phyloP scores from a whole-genome alignment of 2,797 vertebrate genomes.

The Malacoraja senta region DNA sequence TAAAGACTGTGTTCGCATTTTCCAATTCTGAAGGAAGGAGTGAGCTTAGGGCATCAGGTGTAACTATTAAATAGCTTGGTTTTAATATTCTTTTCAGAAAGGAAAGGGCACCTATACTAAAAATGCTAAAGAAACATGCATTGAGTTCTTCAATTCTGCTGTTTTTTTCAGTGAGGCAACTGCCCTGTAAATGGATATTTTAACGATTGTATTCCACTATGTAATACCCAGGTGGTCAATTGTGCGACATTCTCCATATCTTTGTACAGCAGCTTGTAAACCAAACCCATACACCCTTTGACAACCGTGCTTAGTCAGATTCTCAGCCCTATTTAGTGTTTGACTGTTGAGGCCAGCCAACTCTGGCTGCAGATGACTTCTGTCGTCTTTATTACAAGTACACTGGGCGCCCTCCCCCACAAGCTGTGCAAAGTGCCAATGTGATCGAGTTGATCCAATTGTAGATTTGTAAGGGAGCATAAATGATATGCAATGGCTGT shows the following conservation, averaged over 20 bases:
- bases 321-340: not conserved
- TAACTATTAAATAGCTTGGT: not conserved
- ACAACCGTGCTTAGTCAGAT: too few relatives aligned
- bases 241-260: not conserved
- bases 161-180: not conserved
- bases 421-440: not conserved
- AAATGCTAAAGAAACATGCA: not conserved
- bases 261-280: not conserved
- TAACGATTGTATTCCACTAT: not conserved
- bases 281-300: not conserved
- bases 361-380: not conserved
- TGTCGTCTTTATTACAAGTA: not conserved
- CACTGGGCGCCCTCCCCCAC: not conserved
- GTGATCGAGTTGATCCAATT: not conserved
- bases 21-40: not conserved
- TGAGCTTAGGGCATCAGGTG: not conserved
- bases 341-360: not conserved
- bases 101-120: not conserved
- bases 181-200: not conserved
- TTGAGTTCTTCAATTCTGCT: constrained; percentile 7
- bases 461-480: not conserved
- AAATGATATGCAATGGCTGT: not conserved
- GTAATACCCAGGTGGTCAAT: not conserved
- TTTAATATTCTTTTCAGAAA: not conserved
- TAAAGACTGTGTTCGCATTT: not conserved